Conservation (phyloP, 1,140 invertebrate genomes). For the Tetramorium alpestre region DNA sequence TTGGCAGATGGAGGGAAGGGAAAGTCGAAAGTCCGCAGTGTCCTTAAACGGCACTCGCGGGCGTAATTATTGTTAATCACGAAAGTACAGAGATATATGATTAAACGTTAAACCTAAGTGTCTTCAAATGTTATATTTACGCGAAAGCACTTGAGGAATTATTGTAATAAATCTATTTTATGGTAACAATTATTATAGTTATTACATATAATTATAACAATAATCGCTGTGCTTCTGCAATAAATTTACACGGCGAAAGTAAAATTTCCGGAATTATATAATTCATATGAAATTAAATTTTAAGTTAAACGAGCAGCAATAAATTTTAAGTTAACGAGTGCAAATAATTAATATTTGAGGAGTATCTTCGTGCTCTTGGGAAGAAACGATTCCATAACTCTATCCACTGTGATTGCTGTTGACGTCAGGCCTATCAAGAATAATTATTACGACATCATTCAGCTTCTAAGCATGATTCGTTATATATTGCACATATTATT, state of each 20-base stretch:
- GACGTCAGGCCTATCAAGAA: background rate
- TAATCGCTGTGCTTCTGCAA: background rate
- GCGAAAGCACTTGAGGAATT: slow-evolving; percentile 1
- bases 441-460: background rate
- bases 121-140: slow-evolving; percentile 27
- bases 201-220: background rate
- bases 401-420: background rate
- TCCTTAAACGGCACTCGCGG: slow-evolving; percentile 37
- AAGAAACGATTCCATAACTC: background rate
- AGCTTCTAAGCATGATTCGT: background rate
- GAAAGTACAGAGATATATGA: slow-evolving; percentile 21
- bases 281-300: background rate
- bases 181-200: background rate
- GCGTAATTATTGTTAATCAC: slow-evolving; percentile 51
- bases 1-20: slow-evolving; percentile 42
- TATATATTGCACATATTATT: background rate
- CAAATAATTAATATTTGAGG: background rate
- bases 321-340: no score
- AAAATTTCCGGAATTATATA: background rate
- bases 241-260: background rate
- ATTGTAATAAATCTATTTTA: slow-evolving; percentile 16
- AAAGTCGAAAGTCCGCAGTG: slow-evolving; percentile 37
- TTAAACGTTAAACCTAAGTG: background rate
- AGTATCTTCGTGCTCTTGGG: background rate
- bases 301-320: background rate